Evolutionary conservation across 2,113 vertebrate species (phyloP).

Genomic region (Chionodraco myersi): DNA sequence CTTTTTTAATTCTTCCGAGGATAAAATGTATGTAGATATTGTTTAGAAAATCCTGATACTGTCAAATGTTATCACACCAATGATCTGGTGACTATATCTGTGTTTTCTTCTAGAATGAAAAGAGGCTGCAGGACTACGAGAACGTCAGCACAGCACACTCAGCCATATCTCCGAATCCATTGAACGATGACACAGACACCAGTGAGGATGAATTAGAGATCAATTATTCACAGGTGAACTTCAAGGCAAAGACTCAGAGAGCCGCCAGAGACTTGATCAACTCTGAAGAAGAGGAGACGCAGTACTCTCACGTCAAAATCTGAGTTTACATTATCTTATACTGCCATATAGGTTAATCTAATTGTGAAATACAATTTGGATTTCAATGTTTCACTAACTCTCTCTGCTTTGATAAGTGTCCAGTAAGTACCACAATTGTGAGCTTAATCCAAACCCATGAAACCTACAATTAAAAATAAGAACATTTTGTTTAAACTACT

Average conservation of each 20-base stretch:
- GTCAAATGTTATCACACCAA: accelerated
- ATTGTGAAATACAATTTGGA: not conserved
- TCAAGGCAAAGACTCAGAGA: slow-evolving; percentile 26
- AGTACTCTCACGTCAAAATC: slow-evolving; percentile 69
- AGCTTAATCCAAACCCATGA: not conserved
- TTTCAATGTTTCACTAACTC: not conserved
- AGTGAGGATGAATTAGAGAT: slow-evolving; percentile 71
- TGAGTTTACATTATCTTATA: slow-evolving; percentile 15
- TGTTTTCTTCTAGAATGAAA: slow-evolving; percentile 27
- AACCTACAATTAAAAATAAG: not conserved
- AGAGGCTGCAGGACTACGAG: slow-evolving; percentile 64
- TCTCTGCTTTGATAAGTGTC: not conserved
- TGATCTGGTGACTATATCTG: not conserved
- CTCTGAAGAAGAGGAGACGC: slow-evolving; percentile 59
- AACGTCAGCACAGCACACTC: slow-evolving; percentile 35
- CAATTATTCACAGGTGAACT: slow-evolving; percentile 64
- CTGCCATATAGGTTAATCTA: not conserved
- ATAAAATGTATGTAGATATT: not conserved
- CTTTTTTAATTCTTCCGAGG: not conserved
- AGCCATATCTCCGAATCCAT: not conserved
- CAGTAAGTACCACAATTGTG: not conserved
- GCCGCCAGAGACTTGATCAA: not conserved
- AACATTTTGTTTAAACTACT: not conserved
- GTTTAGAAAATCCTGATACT: not conserved
- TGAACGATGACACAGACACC: slow-evolving; percentile 50